These are phyloP conservation scores for Lasius platythorax DNA, from an alignment of 2,888 invertebrate species.

Conservation along the genomic window DNA sequence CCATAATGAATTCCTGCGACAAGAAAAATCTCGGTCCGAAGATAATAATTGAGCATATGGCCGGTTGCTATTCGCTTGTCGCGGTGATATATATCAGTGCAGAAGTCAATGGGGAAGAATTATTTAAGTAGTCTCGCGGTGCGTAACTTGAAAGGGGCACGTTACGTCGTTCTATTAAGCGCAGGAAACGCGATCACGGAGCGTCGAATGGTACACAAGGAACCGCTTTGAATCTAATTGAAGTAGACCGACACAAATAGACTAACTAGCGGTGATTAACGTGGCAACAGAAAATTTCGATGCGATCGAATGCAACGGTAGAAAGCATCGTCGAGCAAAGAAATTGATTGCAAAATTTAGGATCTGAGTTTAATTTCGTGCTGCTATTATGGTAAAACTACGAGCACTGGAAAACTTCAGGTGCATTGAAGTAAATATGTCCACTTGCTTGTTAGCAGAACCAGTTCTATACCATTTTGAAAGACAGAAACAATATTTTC, in stretches of 20 bases:
- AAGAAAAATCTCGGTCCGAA: conserved; percentile 60
- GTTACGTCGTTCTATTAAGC: conserved; percentile 60
- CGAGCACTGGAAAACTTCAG: conserved; percentile 13
- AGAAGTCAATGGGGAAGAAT: conserved; percentile 72
- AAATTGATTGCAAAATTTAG: conserved; percentile 10
- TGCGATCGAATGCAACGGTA: not conserved
- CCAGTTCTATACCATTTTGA: conserved; percentile 32
- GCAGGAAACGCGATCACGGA: conserved; percentile 63
- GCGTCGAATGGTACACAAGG: conserved; percentile 44
- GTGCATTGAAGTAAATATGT: not conserved
- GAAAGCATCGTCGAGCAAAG: not conserved
- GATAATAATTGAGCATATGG: conserved; percentile 69
- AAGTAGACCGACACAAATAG: conserved; percentile 14
- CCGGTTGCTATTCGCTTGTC: conserved; percentile 70
- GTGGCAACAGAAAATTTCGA: conserved; percentile 19
- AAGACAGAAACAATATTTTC: conserved; percentile 37
- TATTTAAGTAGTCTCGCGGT: conserved; percentile 69
- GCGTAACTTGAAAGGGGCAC: conserved; percentile 63
- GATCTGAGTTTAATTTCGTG: conserved; percentile 8
- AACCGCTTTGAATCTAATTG: conserved; percentile 40
- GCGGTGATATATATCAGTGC: conserved; percentile 55
- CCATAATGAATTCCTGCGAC: conserved; percentile 51
- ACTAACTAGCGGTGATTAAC: not conserved
- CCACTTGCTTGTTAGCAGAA: conserved; percentile 30
- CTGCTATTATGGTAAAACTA: not conserved